Evolutionary conservation across 2,797 vertebrate genomes (phyloP), one percentile per base, ranked within the genome.

Genomic region (Gymnothorax javanicus): DNA sequence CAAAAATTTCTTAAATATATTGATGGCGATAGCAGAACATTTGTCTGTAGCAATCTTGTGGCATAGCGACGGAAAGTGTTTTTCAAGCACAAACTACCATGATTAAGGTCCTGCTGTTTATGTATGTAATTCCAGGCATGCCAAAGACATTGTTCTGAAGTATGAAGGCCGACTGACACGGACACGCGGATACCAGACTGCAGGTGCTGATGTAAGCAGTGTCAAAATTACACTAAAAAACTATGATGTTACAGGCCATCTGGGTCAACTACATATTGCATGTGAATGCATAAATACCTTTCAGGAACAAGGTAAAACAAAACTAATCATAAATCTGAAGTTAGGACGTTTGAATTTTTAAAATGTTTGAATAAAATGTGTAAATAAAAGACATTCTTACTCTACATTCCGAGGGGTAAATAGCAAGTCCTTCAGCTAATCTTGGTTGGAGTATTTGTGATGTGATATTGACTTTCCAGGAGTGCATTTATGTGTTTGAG

Each of bases 131-230:
- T 67, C 9, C 90, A 99, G 98, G 85, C 97, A 98, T 88, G 98
- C 98, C 0, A 97, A 98, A 94, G 97, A 98, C 91, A 97, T 98
- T 0, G 98, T 99, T 71, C 92, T 99, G 84, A 97, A 96, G 93
- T 99, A 98, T 1, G 98, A 99, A 92, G 98, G 98, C 82, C 94
- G 97, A 43, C 94, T 99, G 89, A 99, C 98, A 1, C 96, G 98
- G 91, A 99, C 98, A 0, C 95, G 98, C 84, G 98, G 98, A 0
- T 99, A 99, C 94, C 98, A 99, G 90, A 98, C 98, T 0, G 98
- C 98, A 4, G 98, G 98, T 54, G 97, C 98, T 85, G 97, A 99
- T 93, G 98, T 99, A 95, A 0, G 88, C 94, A 86, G 77, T 13
- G 73, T 27, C 43, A 77, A 43, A 7, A 50, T 73, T 73, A 43